Base-by-base conservation (phyloP, 2,113 vertebrate genomes). In the Syngnathoides biaculeatus region DNA sequence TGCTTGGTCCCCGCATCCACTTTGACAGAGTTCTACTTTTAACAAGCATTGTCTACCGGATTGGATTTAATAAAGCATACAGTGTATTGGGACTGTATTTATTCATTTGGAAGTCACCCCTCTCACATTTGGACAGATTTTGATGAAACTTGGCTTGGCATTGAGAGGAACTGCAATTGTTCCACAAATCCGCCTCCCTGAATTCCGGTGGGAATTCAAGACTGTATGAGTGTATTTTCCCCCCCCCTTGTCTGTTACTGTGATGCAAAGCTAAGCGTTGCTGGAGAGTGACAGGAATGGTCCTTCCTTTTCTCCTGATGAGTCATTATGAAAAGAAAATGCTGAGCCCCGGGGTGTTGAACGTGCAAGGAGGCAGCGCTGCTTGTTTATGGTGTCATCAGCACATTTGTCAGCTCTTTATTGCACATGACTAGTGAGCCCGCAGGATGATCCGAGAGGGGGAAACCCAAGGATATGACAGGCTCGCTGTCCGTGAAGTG, bases 41-140 rank as follows among this genome's bases (percentile, higher is more conserved):
- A 89, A 90, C 79, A 77, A 87, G 87, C 75, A 58, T 83, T 67
- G 70, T 84, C 76, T 79, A 68, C 26, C 42, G 55, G 73, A 81
- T 79, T 75, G 68, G 68, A 79, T 76, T 73, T 68, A 80, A 86
- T 80, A 81, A 78, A 73, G 62, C 65, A 78, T 24, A n/a, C n/a
- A n/a, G n/a, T n/a, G n/a, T n/a, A 69, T 10, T 15, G 69, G 64
- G 62, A 63, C 61, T 58, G 48, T 58, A 70, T 86, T 86, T 75
- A 75, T 86, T 69, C 75, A 75, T 64, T 59, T 78, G 74, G 76
- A 83, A 84, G 75, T 53, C 62, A 69, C 72, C 70, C 64, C 84
- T 71, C 70, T 71, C 74, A 74, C 17, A 52, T 86, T 82, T 85
- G 30, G 85, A 84, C 83, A 81, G 84, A 42, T 84, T 84, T 84